These are phyloP conservation scores for Melanotaenia duboulayi DNA, from an alignment of 2,113 vertebrate species.

Conservation along the genomic window DNA sequence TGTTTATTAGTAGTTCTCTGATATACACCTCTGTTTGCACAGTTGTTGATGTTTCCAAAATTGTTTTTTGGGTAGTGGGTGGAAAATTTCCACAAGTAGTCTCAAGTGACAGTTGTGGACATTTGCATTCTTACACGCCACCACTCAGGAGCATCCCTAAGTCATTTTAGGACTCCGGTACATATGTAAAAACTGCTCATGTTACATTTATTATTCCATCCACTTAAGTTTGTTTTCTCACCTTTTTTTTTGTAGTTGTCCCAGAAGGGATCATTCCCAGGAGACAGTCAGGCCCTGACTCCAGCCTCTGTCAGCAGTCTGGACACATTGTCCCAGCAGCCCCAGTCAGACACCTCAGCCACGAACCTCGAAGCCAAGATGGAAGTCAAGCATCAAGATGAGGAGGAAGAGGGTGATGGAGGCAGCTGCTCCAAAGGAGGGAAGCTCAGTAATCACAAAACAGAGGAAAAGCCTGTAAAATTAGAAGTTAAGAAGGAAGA, in stretches of 20 bases:
- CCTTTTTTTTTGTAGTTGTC: conserved; percentile 84
- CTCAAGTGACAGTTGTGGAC: too few species aligned
- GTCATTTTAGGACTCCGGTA: too few species aligned
- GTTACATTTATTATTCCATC: neutral
- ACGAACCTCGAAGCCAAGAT: conserved; percentile 86
- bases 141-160: too few species aligned
- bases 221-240: neutral
- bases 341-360: conserved; percentile 83
- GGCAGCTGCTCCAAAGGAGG: conserved; percentile 78
- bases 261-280: conserved; percentile 88
- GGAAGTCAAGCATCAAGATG: conserved; percentile 88
- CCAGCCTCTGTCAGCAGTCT: conserved; percentile 94
- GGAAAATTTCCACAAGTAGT: too few species aligned
- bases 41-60: too few species aligned
- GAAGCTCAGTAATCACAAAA: conserved; percentile 82
- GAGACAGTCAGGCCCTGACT: conserved; percentile 90
- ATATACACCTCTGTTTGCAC: too few species aligned
- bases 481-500: conserved; percentile 81
- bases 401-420: conserved; percentile 81
- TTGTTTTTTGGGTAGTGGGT: too few species aligned
- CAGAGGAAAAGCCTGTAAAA: conserved; percentile 87
- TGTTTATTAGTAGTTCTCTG: too few species aligned
- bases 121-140: too few species aligned
- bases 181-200: neutral
- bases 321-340: conserved; percentile 90